Conservation (phyloP, 2,888 invertebrate species). For the Rhagonycha fulva region DNA sequence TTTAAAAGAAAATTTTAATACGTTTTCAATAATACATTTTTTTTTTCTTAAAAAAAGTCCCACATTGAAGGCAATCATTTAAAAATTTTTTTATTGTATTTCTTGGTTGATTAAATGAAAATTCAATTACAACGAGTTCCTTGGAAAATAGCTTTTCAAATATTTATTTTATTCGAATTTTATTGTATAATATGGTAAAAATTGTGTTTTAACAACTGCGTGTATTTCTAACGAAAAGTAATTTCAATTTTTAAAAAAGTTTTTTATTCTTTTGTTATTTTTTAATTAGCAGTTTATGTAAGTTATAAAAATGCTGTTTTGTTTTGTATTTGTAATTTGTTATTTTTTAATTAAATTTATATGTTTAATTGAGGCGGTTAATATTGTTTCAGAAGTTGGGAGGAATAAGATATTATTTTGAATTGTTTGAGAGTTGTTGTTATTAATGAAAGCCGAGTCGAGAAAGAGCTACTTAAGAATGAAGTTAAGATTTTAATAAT, state of each 20-base stretch:
- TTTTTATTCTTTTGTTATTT: neutral
- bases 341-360: neutral
- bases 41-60: neutral
- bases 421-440: constrained; percentile 24
- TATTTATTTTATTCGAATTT: neutral
- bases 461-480: constrained; percentile 19
- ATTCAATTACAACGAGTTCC: neutral
- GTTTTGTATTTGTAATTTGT: neutral
- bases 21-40: neutral
- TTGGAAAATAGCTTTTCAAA: neutral
- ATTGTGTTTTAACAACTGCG: neutral
- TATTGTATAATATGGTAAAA: neutral
- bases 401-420: constrained; percentile 2
- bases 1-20: neutral
- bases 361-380: neutral
- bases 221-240: neutral
- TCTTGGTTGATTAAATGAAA: neutral
- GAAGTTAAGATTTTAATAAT: constrained; percentile 24
- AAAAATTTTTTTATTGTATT: neutral
- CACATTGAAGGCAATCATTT: neutral
- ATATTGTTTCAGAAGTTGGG: neutral
- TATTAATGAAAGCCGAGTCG: constrained; percentile 13
- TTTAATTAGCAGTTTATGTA: neutral
- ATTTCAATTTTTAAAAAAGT: neutral
- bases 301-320: neutral